Percentiles rank a stretch among this genome's conserved stretches.
Conservation (phyloP, 2,797 vertebrate genomes). For the Sebastes melanostomus region DNA sequence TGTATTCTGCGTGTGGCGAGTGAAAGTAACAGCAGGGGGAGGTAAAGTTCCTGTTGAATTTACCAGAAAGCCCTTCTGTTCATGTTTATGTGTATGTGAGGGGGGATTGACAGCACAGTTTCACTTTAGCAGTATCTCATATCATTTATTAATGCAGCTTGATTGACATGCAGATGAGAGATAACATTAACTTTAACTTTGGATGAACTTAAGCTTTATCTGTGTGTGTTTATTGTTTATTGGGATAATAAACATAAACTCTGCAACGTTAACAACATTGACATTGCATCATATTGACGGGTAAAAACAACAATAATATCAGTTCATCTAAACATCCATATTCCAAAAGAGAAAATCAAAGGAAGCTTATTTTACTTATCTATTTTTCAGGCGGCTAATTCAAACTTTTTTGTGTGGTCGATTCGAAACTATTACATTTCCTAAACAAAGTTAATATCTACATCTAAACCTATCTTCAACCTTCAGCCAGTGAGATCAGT, state of each 20-base stretch:
- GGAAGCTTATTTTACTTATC: too few relatives aligned
- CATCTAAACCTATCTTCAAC: not conserved
- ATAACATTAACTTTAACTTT: not conserved
- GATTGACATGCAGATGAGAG: not conserved
- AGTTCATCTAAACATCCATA: not conserved
- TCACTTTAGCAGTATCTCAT: not conserved
- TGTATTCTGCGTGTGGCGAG: not conserved
- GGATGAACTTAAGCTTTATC: not conserved
- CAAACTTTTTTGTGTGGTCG: not conserved
- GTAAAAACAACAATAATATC: not conserved
- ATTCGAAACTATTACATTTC: not conserved
- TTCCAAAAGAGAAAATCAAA: not conserved
- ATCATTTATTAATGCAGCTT: not conserved
- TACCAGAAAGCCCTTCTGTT: not conserved
- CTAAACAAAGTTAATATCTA: not conserved
- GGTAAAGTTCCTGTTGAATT: conserved; percentile 27
- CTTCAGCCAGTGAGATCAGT: not conserved
- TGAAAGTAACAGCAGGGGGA: conserved; percentile 61
- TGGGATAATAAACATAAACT: not conserved
- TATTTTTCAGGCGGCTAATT: not conserved
- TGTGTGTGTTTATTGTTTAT: not conserved
- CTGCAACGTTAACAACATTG: not conserved
- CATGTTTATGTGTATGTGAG: not conserved
- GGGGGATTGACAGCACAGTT: not conserved
- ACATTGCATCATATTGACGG: not conserved